Evolutionary conservation across 2,888 invertebrate species (phyloP).

Genomic region (Odontocerum albicorne): DNA sequence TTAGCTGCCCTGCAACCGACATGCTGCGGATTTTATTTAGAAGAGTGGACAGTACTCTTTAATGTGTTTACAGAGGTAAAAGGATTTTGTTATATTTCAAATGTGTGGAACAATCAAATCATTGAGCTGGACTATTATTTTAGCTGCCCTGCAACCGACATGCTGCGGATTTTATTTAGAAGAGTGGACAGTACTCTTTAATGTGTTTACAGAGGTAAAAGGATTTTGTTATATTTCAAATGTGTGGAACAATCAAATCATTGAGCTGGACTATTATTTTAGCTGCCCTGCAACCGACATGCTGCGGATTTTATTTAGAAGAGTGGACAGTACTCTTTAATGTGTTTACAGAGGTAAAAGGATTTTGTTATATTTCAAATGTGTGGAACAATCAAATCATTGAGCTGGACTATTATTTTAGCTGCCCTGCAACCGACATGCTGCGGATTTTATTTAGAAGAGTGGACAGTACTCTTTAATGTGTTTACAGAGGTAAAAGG

Average conservation of each 20-base stretch:
- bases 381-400: constrained; percentile 46
- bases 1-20: constrained; percentile 52
- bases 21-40: constrained; percentile 48
- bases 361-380: not conserved
- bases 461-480: constrained; percentile 51
- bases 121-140: constrained; percentile 53
- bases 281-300: constrained; percentile 51
- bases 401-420: constrained; percentile 54
- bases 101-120: constrained; percentile 52
- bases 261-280: constrained; percentile 54
- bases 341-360: constrained; percentile 1
- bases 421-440: constrained; percentile 51
- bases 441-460: constrained; percentile 50
- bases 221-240: too few relatives aligned
- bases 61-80: too few relatives aligned
- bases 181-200: constrained; percentile 51
- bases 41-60: constrained; percentile 51
- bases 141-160: constrained; percentile 52
- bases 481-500: not conserved
- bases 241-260: constrained; percentile 51
- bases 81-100: too few relatives aligned
- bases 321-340: constrained; percentile 52
- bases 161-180: constrained; percentile 49
- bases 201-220: too few relatives aligned
- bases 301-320: constrained; percentile 49